A percentile compares a stretch with the other conserved stretches of the same genome.
Evolutionary conservation across 2,797 vertebrate species (phyloP).

Genomic region (Clarias platycephalus): DNA sequence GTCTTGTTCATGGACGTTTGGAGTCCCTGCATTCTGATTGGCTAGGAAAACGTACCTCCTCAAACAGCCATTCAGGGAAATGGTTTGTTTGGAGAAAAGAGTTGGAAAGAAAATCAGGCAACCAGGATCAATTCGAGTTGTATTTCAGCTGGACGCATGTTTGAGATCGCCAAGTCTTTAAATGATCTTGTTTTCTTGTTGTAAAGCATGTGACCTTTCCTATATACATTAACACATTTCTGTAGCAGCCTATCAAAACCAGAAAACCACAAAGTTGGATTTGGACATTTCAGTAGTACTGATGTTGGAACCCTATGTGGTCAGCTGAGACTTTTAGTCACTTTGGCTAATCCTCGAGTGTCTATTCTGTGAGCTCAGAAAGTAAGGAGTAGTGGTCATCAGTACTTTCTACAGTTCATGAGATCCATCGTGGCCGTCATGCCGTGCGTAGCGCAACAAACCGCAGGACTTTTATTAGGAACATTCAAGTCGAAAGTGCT

Average conservation of each 20-base stretch:
- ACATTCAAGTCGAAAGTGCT: constrained; percentile 16
- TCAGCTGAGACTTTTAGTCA: constrained; percentile 56
- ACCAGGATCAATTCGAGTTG: too few species aligned
- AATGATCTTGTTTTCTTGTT: too few species aligned
- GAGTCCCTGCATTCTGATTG: too few species aligned
- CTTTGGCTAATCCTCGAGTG: constrained; percentile 60
- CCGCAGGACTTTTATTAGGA: constrained; percentile 33
- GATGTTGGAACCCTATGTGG: constrained; percentile 49
- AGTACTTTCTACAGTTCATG: constrained; percentile 44
- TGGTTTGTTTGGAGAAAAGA: too few species aligned
- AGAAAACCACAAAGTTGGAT: not conserved
- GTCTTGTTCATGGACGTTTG: too few species aligned
- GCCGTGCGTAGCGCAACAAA: constrained; percentile 11
- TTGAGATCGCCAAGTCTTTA: too few species aligned
- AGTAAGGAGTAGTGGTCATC: constrained; percentile 61
- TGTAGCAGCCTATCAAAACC: not conserved
- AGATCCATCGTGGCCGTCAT: constrained; percentile 32
- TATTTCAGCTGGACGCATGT: too few species aligned
- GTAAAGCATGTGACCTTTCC: too few species aligned
- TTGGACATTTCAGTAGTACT: not conserved
- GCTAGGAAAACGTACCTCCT: too few species aligned
- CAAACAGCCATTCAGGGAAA: too few species aligned
- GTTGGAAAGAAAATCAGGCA: too few species aligned
- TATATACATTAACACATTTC: not conserved
- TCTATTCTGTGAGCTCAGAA: constrained; percentile 47